These are phyloP conservation scores for Clostera curtula DNA, from an alignment of 2,888 invertebrate genomes.

Conservation along the genomic window DNA sequence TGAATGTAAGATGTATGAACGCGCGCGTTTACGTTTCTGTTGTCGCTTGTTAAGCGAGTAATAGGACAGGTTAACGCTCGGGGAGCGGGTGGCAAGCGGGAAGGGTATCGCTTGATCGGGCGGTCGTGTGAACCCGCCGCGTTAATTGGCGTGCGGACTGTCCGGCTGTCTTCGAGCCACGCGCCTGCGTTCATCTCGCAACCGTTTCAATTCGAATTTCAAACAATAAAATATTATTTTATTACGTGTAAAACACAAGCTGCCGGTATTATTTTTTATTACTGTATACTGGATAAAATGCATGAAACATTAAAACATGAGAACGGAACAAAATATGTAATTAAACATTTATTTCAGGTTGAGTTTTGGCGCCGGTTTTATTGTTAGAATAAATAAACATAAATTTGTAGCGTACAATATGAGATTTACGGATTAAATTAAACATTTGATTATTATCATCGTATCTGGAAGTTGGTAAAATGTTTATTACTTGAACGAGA, in stretches of 20 bases:
- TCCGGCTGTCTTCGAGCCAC: slow-evolving; percentile 61
- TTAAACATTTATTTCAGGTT: slow-evolving; percentile 6
- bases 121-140: slow-evolving; percentile 62
- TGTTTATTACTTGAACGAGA: too few relatives aligned
- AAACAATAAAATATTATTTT: slow-evolving; percentile 40
- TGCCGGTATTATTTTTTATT: slow-evolving; percentile 11
- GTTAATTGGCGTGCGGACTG: slow-evolving; percentile 67
- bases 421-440: slow-evolving; percentile 15
- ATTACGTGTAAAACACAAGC: slow-evolving; percentile 15
- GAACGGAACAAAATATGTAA: slow-evolving; percentile 15
- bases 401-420: slow-evolving; percentile 9
- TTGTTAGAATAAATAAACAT: slow-evolving; percentile 4
- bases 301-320: slow-evolving; percentile 15
- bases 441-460: too few relatives aligned
- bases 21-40: slow-evolving; percentile 40
- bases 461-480: too few relatives aligned
- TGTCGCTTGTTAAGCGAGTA: slow-evolving; percentile 19
- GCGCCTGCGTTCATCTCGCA: slow-evolving; percentile 48
- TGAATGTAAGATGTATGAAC: slow-evolving; percentile 29
- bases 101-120: slow-evolving; percentile 33
- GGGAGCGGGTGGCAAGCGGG: slow-evolving; percentile 35
- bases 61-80: slow-evolving; percentile 35
- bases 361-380: slow-evolving; percentile 13
- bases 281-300: slow-evolving; percentile 13
- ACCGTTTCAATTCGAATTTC: slow-evolving; percentile 48